A percentile compares a stretch with the other conserved stretches of the same genome.
Conservation (phyloP, 2,113 vertebrate genomes). For the Tretioscincus oriximinensis region DNA sequence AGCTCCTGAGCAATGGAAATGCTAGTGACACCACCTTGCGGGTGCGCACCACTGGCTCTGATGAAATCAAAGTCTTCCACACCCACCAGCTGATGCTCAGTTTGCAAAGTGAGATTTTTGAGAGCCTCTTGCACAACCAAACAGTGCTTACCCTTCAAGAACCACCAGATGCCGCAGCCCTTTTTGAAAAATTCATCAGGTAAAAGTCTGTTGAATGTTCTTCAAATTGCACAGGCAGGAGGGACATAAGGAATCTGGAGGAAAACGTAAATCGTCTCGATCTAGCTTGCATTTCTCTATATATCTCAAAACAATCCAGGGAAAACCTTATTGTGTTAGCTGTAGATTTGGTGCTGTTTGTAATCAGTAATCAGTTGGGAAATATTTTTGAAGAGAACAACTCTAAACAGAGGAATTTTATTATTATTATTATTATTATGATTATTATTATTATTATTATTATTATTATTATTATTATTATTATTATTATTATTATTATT, state of each 20-base stretch:
- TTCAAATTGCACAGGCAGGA: too few relatives aligned
- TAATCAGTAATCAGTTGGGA: background rate
- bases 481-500: too few relatives aligned
- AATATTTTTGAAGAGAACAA: background rate
- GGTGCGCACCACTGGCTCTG: slow-evolving; percentile 78
- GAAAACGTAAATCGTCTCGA: background rate
- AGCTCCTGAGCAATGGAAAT: slow-evolving; percentile 82
- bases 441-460: too few relatives aligned
- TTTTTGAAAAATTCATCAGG: slow-evolving; percentile 94
- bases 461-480: too few relatives aligned
- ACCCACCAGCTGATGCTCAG: slow-evolving; percentile 85
- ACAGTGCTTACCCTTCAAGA: slow-evolving; percentile 79
- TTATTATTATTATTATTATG: too few relatives aligned
- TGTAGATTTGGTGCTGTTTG: background rate
- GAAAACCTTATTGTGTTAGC: background rate
- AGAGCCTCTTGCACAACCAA: slow-evolving; percentile 78
- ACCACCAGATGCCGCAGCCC: slow-evolving; percentile 73
- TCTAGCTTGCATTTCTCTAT: too few relatives aligned
- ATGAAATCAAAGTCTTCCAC: slow-evolving; percentile 89
- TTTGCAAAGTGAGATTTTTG: slow-evolving; percentile 86
- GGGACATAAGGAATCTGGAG: background rate
- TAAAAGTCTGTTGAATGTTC: slow-evolving; percentile 33
- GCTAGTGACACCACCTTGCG: slow-evolving; percentile 84
- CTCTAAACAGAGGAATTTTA: background rate
- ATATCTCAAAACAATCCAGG: background rate